Percentiles rank a stretch among this genome's conserved stretches.
phyloP scores from a whole-genome alignment of 2,888 invertebrate genomes.

The Pseudococcus viburni region DNA sequence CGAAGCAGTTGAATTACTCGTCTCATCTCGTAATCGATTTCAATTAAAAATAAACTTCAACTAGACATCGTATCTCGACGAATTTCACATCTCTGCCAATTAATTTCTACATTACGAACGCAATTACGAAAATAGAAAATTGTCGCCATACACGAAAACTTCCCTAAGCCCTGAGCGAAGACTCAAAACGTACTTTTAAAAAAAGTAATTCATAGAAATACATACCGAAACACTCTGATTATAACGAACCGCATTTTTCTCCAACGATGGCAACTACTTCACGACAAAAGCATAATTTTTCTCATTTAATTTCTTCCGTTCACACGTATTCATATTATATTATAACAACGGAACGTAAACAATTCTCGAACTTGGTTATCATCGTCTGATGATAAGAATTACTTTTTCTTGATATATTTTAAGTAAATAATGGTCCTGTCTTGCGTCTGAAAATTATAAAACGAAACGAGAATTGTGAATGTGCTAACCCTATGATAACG shows the following conservation, averaged over 20 bases:
- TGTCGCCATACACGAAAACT: not conserved
- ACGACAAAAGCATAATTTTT: slow-evolving; percentile 41
- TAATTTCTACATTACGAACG: too few relatives aligned
- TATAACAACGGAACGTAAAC: slow-evolving; percentile 4
- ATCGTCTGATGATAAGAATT: slow-evolving; percentile 28
- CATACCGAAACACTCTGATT: slow-evolving; percentile 19
- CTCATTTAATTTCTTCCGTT: not conserved
- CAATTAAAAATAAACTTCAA: too few relatives aligned
- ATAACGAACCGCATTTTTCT: slow-evolving; percentile 34
- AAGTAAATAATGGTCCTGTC: slow-evolving; percentile 33
- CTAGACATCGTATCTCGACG: too few relatives aligned
- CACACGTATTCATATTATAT: slow-evolving; percentile 10
- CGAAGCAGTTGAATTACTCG: too few relatives aligned
- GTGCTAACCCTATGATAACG: slow-evolving; percentile 9
- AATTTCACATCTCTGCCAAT: too few relatives aligned
- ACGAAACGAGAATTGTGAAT: not conserved
- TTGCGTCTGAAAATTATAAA: slow-evolving; percentile 12
- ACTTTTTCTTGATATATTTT: slow-evolving; percentile 37
- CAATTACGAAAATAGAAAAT: too few relatives aligned
- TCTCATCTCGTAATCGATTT: too few relatives aligned
- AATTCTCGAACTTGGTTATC: slow-evolving; percentile 37
- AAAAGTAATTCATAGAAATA: not conserved
- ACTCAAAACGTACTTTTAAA: not conserved
- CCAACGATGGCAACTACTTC: not conserved
- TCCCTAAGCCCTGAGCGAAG: not conserved